Conservation (phyloP, 2,113 vertebrate genomes). For the Labeo rohita region DNA sequence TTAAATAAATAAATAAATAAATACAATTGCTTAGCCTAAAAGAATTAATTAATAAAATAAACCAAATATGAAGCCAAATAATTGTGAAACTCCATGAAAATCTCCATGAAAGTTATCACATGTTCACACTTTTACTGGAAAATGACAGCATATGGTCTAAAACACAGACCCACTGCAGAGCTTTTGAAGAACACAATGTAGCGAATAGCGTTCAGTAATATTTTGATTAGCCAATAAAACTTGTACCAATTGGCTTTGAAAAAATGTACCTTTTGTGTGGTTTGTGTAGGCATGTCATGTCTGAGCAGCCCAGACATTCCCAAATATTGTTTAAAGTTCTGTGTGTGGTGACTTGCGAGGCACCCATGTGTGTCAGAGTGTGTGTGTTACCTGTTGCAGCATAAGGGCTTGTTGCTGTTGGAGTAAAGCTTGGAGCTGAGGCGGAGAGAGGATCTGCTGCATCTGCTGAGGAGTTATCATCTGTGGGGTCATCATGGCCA, state of each 20-base stretch:
- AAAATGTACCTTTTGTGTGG: neutral
- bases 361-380: conserved; percentile 32
- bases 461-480: conserved; percentile 99
- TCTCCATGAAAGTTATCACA: neutral
- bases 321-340: conserved; percentile 23
- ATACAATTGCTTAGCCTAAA: neutral
- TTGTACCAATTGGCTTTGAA: neutral
- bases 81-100: neutral
- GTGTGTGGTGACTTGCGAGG: conserved; percentile 15
- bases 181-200: neutral
- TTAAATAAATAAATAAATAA: neutral
- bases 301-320: conserved; percentile 16
- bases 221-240: conserved; percentile 26
- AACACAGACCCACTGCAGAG: neutral
- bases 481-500: conserved; percentile 99
- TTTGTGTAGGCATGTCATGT: conserved; percentile 6
- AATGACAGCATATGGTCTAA: neutral
- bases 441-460: conserved; percentile 98
- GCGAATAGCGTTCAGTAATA: neutral
- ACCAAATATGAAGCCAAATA: neutral
- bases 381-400: conserved; percentile 91
- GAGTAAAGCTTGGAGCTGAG: conserved; percentile 95
- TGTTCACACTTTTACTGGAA: neutral
- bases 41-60: neutral
- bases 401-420: conserved; percentile 98